Conservation (phyloP, 2,888 invertebrate genomes). For the Cephus pulcher region DNA sequence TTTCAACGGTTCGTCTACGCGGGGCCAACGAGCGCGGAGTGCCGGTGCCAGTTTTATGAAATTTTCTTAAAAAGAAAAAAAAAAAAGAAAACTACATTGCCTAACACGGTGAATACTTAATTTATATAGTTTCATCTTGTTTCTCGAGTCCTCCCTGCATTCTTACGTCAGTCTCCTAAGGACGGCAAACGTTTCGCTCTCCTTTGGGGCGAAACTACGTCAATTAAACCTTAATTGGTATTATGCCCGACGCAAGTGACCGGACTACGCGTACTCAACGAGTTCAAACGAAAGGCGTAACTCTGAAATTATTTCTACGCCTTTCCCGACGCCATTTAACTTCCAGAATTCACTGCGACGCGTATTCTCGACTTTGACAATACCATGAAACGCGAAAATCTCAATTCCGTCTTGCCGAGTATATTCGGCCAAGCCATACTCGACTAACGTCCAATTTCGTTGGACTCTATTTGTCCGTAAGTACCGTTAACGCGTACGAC, state of each 20-base stretch:
- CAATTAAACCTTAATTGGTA: constrained; percentile 57
- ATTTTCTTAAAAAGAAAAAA: not conserved
- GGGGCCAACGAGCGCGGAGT: not conserved
- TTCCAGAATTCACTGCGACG: not conserved
- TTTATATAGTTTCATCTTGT: not conserved
- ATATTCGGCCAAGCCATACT: not conserved
- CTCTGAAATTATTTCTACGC: not conserved
- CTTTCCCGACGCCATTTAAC: not conserved
- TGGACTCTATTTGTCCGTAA: not conserved
- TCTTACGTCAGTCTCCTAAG: not conserved
- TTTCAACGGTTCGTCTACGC: not conserved
- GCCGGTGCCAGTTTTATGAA: not conserved
- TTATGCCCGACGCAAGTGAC: constrained; percentile 39
- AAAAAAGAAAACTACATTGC: not conserved
- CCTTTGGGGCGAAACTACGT: constrained; percentile 46
- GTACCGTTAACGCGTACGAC: not conserved
- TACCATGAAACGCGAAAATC: not conserved
- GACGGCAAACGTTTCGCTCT: not conserved
- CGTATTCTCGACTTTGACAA: not conserved
- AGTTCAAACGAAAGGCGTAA: constrained; percentile 38
- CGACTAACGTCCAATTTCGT: not conserved
- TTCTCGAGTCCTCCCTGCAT: not conserved
- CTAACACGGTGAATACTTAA: not conserved
- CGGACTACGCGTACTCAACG: constrained; percentile 53
- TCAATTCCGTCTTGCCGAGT: not conserved